Percentiles rank a stretch among this genome's conserved stretches.
These are phyloP conservation scores for Proctacanthus coquilletti DNA, from an alignment of 1,140 invertebrate genomes.

Conservation along the genomic window DNA sequence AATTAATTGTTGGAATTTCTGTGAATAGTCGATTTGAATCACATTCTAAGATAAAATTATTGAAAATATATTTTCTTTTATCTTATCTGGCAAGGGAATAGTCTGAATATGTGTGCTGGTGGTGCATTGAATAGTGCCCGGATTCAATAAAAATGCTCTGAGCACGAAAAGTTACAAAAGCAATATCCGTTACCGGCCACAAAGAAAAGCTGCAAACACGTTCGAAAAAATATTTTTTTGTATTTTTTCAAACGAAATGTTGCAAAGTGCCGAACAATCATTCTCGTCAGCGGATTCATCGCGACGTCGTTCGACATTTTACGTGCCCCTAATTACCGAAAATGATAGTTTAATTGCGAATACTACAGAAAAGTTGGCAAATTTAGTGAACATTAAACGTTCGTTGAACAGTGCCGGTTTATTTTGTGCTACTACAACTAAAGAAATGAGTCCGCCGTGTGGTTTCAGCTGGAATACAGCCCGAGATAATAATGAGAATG, in stretches of 20 bases:
- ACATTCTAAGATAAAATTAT: too few relatives aligned
- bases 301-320: constrained; percentile 40
- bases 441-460: constrained; percentile 24
- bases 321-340: constrained; percentile 36
- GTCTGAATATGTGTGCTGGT: too few relatives aligned
- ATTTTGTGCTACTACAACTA: constrained; percentile 11
- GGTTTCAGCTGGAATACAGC: constrained; percentile 25
- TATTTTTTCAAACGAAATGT: constrained; percentile 6
- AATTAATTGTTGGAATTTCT: too few relatives aligned
- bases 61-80: too few relatives aligned
- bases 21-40: too few relatives aligned
- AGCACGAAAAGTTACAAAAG: too few relatives aligned
- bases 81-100: too few relatives aligned
- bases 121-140: too few relatives aligned
- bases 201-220: too few relatives aligned
- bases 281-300: constrained; percentile 15
- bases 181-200: too few relatives aligned
- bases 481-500: constrained; percentile 19
- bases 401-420: constrained; percentile 14
- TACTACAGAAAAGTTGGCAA: not conserved
- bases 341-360: not conserved
- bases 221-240: too few relatives aligned
- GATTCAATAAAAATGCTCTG: too few relatives aligned
- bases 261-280: constrained; percentile 6
- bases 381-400: constrained; percentile 1